phyloP scores from a whole-genome alignment of 1,140 invertebrate genomes.

The Linepithema humile region DNA sequence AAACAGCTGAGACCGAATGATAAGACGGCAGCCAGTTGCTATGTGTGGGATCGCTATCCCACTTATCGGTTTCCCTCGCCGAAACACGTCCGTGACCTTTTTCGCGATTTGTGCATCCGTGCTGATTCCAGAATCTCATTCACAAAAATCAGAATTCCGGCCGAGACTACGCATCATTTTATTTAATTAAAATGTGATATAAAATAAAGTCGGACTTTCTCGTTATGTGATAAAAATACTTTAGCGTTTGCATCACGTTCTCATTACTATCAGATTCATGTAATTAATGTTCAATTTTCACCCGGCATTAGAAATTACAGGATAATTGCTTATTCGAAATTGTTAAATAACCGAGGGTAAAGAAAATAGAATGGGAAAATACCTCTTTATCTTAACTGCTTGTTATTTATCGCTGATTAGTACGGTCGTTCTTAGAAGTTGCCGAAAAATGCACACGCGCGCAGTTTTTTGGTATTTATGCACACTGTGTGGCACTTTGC shows the following conservation, averaged over 20 bases:
- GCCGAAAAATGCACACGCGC: constrained; percentile 5
- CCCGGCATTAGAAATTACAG: not conserved
- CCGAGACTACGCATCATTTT: not conserved
- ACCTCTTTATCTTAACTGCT: not conserved
- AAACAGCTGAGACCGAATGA: constrained; percentile 76
- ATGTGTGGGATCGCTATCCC: constrained; percentile 33
- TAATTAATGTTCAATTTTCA: not conserved
- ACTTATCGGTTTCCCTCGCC: constrained; percentile 60
- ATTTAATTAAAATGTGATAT: not conserved
- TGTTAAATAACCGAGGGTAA: not conserved
- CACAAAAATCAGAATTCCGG: not conserved
- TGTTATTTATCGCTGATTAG: not conserved
- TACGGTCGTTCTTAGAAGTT: not conserved
- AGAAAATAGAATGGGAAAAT: not conserved
- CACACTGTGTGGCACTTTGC: not conserved
- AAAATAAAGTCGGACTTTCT: not conserved
- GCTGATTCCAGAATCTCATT: not conserved
- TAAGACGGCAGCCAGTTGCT: constrained; percentile 64
- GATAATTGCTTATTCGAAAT: not conserved
- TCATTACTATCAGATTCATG: too few species aligned
- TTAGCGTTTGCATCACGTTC: not conserved
- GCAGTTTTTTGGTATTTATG: constrained; percentile 1
- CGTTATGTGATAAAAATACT: not conserved
- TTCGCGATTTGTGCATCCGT: constrained; percentile 55
- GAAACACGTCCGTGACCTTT: constrained; percentile 65